These are phyloP conservation scores for Peucedramus taeniatus DNA, from an alignment of 2,113 vertebrate species.

Conservation along the genomic window DNA sequence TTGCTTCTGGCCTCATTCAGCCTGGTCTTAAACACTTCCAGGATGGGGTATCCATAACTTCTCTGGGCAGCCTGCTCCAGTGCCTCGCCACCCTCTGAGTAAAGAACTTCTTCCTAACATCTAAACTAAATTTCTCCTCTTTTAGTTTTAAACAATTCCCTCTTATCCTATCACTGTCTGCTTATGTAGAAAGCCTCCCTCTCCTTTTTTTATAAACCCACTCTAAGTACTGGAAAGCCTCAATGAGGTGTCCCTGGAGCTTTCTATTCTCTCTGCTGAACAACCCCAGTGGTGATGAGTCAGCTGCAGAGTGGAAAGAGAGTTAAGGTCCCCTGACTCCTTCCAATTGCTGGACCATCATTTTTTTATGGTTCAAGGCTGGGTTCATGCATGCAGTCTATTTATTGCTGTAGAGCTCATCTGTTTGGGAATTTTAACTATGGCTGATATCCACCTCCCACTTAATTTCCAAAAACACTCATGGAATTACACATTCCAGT, in stretches of 20 bases:
- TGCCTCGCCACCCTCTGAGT: background rate
- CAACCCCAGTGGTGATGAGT: background rate
- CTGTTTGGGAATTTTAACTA: slow-evolving; percentile 41
- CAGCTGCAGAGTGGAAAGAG: background rate
- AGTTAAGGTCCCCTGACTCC: background rate
- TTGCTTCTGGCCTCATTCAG: background rate
- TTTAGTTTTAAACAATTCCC: background rate
- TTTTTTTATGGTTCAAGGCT: background rate
- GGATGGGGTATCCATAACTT: background rate
- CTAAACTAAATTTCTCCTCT: background rate
- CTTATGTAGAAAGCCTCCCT: background rate
- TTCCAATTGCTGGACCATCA: background rate
- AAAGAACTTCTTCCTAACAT: background rate
- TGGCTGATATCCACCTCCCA: background rate
- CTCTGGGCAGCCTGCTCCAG: background rate
- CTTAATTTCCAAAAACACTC: slow-evolving; percentile 39
- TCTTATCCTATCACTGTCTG: background rate
- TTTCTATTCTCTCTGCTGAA: background rate
- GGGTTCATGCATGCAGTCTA: background rate
- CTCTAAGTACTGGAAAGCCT: background rate
- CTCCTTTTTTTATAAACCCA: background rate
- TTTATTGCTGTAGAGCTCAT: background rate
- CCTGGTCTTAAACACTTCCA: background rate
- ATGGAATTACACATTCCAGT: slow-evolving; percentile 41
- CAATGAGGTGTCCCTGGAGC: background rate